Evolutionary conservation across 2,888 invertebrate species (phyloP).

Genomic region (Rhagonycha fulva): DNA sequence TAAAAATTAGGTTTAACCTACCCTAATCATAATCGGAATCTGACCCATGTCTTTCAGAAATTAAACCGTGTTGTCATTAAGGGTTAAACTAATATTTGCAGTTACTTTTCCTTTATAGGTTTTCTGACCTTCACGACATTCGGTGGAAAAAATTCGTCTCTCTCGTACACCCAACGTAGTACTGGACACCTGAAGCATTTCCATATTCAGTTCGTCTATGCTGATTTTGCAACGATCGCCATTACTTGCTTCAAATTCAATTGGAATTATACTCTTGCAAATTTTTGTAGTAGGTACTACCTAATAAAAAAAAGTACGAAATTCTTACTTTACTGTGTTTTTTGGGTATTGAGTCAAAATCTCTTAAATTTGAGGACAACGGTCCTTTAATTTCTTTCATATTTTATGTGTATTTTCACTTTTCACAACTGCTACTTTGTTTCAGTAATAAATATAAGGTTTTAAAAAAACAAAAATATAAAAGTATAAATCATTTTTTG

Average conservation of each 20-base stretch:
- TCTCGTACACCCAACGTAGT: slow-evolving; percentile 69
- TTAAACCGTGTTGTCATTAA: too few species aligned
- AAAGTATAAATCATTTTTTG: neutral
- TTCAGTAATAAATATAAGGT: neutral
- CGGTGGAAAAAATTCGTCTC: slow-evolving; percentile 68
- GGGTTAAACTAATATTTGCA: too few species aligned
- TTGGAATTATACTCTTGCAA: slow-evolving; percentile 67
- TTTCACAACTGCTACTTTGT: too few species aligned
- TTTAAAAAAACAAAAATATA: too few species aligned
- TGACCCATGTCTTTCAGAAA: too few species aligned
- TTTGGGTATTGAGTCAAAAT: slow-evolving; percentile 65
- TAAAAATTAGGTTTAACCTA: slow-evolving; percentile 63
- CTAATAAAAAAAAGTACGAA: neutral
- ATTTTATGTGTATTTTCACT: neutral
- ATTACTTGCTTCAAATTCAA: slow-evolving; percentile 70
- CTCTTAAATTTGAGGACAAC: neutral
- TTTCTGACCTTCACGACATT: too few species aligned
- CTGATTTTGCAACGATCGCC: slow-evolving; percentile 68
- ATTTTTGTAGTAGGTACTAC: too few species aligned
- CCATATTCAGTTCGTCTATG: slow-evolving; percentile 67
- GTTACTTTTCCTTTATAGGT: too few species aligned
- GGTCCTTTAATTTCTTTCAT: neutral
- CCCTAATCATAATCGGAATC: too few species aligned
- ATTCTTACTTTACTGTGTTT: slow-evolving; percentile 66
- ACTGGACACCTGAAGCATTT: slow-evolving; percentile 69